These are phyloP conservation scores for Diploptera punctata DNA, from an alignment of 2,888 invertebrate genomes.

Conservation along the genomic window DNA sequence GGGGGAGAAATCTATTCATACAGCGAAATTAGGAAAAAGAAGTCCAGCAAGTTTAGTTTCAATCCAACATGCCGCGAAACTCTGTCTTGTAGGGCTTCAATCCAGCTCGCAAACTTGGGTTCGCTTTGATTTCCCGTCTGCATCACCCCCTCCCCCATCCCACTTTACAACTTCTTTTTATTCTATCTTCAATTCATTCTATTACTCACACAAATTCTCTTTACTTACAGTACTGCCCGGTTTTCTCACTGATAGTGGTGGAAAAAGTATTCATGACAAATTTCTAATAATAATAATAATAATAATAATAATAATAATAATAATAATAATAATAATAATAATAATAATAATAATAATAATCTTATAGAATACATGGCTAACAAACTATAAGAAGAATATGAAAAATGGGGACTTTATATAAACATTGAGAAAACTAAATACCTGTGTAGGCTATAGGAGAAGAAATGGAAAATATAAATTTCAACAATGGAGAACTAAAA, in stretches of 20 bases:
- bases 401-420: no score
- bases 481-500: no score
- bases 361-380: no score
- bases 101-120: not conserved
- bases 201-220: slow-evolving; percentile 21
- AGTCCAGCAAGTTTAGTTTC: slow-evolving; percentile 26
- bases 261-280: not conserved
- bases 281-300: not conserved
- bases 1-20: slow-evolving; percentile 10
- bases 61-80: slow-evolving; percentile 8
- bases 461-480: no score
- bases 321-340: not conserved
- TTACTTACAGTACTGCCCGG: not conserved
- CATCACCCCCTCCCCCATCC: not conserved
- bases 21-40: slow-evolving; percentile 25
- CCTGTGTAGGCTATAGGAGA: no score
- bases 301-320: not conserved
- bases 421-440: no score
- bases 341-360: no score
- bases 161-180: not conserved
- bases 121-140: slow-evolving; percentile 1
- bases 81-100: not conserved
- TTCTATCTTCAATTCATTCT: not conserved
- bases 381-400: no score
- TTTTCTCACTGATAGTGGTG: no score